Percentiles rank a stretch among this genome's conserved stretches.
Conservation (phyloP, 2,113 vertebrate genomes). For the Pachycephala philippinensis region DNA sequence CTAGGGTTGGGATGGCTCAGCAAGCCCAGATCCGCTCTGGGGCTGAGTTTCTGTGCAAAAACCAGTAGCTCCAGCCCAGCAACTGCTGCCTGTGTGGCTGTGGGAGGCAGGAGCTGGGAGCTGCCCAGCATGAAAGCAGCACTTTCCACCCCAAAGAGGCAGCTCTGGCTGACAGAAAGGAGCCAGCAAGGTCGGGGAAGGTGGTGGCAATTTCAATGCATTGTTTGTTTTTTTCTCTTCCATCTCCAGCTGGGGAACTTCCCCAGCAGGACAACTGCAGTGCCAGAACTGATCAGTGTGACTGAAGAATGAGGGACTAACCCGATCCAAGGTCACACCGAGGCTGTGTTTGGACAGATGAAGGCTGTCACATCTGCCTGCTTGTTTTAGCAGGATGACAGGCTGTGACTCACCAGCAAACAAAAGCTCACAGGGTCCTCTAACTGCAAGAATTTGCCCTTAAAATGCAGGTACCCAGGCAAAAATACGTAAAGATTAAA, state of each 20-base stretch:
- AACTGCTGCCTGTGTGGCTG: neutral
- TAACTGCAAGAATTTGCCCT: neutral
- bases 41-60: neutral
- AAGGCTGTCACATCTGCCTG: slow-evolving; percentile 31
- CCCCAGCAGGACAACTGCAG: slow-evolving; percentile 16
- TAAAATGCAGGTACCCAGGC: neutral
- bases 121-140: neutral
- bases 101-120: neutral
- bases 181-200: neutral
- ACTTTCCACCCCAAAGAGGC: neutral
- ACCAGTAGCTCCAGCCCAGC: neutral
- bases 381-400: neutral
- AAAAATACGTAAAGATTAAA: neutral
- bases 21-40: neutral
- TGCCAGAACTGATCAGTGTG: slow-evolving; percentile 2
- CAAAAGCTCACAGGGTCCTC: neutral
- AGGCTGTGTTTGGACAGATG: slow-evolving; percentile 46
- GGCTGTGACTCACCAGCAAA: slow-evolving; percentile 22
- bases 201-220: neutral
- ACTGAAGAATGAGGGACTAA: slow-evolving; percentile 5
- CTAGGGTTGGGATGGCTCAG: neutral
- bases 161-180: neutral
- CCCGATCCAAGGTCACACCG: neutral
- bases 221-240: neutral
- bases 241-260: slow-evolving; percentile 1